phyloP scores from a whole-genome alignment of 2,888 invertebrate species.

The Patella pellucida region DNA sequence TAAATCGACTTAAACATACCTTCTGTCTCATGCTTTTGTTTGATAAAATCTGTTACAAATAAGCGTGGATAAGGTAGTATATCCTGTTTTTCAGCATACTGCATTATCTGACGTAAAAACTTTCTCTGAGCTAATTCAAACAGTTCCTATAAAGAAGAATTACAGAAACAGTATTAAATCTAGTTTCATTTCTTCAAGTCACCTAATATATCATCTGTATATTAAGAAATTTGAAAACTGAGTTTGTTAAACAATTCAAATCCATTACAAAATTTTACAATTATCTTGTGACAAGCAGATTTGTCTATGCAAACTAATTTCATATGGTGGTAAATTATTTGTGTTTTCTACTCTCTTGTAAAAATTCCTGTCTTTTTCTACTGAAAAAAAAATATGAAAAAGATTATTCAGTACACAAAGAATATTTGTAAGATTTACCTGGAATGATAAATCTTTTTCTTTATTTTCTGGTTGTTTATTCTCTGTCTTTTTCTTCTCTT shows the following conservation, averaged over 20 bases:
- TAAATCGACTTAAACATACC: neutral
- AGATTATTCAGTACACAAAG: too few species aligned
- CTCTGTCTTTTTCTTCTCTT: slow-evolving; percentile 33
- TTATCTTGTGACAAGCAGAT: too few species aligned
- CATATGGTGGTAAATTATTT: too few species aligned
- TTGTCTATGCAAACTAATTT: too few species aligned
- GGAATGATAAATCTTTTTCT: slow-evolving; percentile 53
- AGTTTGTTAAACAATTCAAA: neutral
- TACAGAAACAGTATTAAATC: neutral
- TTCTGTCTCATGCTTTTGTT: slow-evolving; percentile 11
- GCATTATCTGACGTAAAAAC: slow-evolving; percentile 61
- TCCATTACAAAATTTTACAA: neutral
- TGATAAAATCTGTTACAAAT: slow-evolving; percentile 62
- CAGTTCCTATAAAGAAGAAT: slow-evolving; percentile 55
- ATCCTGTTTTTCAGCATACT: slow-evolving; percentile 56
- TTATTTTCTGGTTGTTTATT: slow-evolving; percentile 40
- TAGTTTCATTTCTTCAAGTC: too few species aligned
- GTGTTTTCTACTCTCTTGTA: too few species aligned
- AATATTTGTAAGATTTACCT: too few species aligned
- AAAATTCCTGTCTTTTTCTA: too few species aligned
- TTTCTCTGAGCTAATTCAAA: slow-evolving; percentile 67
- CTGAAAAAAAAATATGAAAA: too few species aligned
- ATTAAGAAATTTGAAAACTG: neutral
- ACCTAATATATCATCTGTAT: neutral
- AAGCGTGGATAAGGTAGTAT: slow-evolving; percentile 57